A percentile compares a stretch with the other conserved stretches of the same genome.
phyloP scores from a whole-genome alignment of 2,797 vertebrate species.

The Rhinogobio ventralis region DNA sequence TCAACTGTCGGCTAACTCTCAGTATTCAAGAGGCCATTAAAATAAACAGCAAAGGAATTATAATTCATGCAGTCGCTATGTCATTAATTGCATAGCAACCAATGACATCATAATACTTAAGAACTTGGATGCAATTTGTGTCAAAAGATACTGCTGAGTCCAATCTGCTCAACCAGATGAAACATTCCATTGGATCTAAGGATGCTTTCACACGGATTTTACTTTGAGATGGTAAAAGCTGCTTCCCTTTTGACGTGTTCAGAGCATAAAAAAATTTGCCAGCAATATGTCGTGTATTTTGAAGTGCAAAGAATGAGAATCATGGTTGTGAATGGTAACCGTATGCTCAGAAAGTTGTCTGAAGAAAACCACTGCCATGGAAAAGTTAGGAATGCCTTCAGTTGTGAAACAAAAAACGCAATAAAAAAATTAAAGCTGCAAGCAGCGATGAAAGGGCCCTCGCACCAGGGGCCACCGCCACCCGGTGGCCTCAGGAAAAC shows the following conservation, averaged over 20 bases:
- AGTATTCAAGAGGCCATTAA: no score
- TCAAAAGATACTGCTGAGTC: neutral
- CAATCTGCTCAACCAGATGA: neutral
- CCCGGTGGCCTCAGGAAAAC: no score
- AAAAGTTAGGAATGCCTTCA: neutral
- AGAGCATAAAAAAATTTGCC: neutral
- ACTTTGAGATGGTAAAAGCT: constrained; percentile 1
- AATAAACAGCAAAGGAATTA: no score
- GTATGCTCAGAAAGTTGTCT: neutral
- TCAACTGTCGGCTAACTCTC: no score
- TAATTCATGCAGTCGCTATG: no score
- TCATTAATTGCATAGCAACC: no score
- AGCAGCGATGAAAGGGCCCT: no score
- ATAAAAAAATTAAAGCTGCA: no score
- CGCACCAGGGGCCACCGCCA: no score
- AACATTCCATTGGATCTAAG: constrained; percentile 20
- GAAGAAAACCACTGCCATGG: neutral
- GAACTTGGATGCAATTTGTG: constrained; percentile 16
- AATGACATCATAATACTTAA: no score
- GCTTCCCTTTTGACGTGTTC: neutral
- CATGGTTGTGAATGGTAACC: neutral
- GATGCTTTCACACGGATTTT: neutral
- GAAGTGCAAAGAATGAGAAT: neutral
- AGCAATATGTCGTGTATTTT: neutral
- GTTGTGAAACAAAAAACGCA: neutral